A percentile compares a stretch with the other conserved stretches of the same genome.
These are phyloP conservation scores for Microcebus tavaratra DNA, from an alignment of 2,113 vertebrate genomes.

Conservation along the genomic window DNA sequence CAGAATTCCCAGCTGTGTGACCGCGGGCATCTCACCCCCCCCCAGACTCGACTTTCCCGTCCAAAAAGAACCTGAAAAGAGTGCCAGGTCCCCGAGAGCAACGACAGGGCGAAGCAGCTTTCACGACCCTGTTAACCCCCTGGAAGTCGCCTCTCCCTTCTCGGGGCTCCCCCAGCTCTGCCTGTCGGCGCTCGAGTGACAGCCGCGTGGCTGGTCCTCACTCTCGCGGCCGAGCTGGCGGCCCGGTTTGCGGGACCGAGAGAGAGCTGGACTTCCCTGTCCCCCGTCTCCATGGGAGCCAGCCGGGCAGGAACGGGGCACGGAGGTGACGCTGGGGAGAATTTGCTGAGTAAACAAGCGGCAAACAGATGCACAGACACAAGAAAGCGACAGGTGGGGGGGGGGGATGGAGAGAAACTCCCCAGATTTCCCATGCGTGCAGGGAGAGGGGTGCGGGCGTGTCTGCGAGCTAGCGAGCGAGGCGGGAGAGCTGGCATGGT, in stretches of 20 bases:
- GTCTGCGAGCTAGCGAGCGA: too few relatives aligned
- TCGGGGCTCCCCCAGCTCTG: neutral
- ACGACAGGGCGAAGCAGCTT: neutral
- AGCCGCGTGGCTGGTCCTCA: neutral
- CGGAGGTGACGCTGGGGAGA: neutral
- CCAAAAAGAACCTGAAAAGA: neutral
- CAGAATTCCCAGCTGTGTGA: neutral
- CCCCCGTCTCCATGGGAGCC: neutral
- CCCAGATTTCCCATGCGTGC: neutral
- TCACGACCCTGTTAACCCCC: neutral
- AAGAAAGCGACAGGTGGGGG: neutral
- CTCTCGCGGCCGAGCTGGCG: neutral
- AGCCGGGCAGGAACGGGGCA: too few relatives aligned
- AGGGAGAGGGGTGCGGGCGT: neutral
- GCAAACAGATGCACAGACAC: neutral
- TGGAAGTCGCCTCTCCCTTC: neutral
- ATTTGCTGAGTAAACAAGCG: neutral
- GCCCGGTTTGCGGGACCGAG: neutral
- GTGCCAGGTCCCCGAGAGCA: neutral
- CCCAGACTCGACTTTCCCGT: neutral
- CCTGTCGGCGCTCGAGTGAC: neutral
- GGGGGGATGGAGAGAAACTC: neutral
- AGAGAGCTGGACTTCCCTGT: neutral
- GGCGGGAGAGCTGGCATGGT: too few relatives aligned
- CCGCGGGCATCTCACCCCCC: neutral